Evolutionary conservation across 2,888 invertebrate species (phyloP).

Genomic region (Harpagoxenus sublaevis): DNA sequence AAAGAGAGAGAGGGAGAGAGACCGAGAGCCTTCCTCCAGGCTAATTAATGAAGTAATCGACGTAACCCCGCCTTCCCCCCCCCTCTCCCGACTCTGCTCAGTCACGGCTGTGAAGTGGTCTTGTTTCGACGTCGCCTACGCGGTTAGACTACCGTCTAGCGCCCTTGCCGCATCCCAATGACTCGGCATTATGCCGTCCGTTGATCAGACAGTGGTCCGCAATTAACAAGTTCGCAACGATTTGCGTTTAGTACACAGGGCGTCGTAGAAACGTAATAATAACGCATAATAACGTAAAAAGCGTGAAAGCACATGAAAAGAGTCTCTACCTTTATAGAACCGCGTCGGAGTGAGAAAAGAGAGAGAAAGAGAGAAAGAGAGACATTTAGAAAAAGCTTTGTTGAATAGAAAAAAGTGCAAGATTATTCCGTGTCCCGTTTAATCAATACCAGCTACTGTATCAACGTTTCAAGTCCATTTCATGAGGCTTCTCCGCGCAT

Average conservation of each 20-base stretch:
- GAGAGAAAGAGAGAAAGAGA: neutral
- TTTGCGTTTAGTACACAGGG: neutral
- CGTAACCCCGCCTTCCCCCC: constrained; percentile 28
- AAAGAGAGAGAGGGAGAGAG: neutral
- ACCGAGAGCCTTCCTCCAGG: neutral
- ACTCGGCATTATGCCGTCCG: constrained; percentile 41
- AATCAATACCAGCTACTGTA: neutral
- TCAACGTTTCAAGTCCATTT: constrained; percentile 3
- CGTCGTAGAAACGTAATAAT: constrained; percentile 18
- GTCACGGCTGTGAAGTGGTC: constrained; percentile 44
- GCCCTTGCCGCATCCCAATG: constrained; percentile 45
- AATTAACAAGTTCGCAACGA: constrained; percentile 51
- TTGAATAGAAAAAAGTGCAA: neutral
- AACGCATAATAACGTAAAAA: too few species aligned
- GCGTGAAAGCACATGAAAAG: neutral
- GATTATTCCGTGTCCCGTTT: neutral
- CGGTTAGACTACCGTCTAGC: constrained; percentile 32
- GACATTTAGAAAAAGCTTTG: neutral
- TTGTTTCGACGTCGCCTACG: constrained; percentile 40
- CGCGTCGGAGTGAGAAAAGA: neutral
- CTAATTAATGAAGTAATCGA: constrained; percentile 61
- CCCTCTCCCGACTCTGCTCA: constrained; percentile 3
- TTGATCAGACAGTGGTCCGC: constrained; percentile 52
- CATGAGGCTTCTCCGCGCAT: constrained; percentile 1
- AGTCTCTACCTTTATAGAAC: neutral